Evolutionary conservation across 2,888 invertebrate genomes (phyloP).

Genomic region (Bombylius major): DNA sequence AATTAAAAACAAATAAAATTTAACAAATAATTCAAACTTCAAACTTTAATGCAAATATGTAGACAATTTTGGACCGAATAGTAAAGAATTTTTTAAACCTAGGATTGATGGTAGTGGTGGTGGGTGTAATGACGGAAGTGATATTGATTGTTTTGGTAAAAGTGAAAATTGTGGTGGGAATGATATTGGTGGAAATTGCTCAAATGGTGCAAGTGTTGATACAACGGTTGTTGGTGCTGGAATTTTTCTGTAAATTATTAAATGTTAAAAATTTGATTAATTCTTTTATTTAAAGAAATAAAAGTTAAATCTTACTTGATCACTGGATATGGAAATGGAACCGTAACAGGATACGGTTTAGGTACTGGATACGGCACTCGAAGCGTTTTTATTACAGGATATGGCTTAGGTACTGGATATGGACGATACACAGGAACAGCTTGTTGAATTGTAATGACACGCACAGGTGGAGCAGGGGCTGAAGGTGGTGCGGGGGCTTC

Average conservation of each 20-base stretch:
- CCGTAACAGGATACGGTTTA: constrained; percentile 10
- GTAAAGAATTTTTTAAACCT: too few species aligned
- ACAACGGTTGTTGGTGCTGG: not conserved
- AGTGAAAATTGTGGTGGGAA: too few species aligned
- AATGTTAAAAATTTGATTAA: not conserved
- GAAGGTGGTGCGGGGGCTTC: not conserved
- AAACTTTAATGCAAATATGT: not conserved
- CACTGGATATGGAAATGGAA: constrained; percentile 6
- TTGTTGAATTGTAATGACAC: constrained; percentile 1
- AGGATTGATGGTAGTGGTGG: too few species aligned
- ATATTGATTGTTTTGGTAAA: too few species aligned
- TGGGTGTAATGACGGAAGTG: too few species aligned
- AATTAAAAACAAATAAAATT: too few species aligned
- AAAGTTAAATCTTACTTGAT: not conserved
- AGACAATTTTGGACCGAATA: not conserved
- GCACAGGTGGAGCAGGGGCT: not conserved
- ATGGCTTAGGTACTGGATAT: constrained; percentile 2
- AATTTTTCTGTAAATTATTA: not conserved
- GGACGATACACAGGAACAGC: constrained; percentile 7
- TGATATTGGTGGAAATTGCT: too few species aligned
- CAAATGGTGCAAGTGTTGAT: not conserved
- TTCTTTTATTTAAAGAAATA: too few species aligned
- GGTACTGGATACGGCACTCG: constrained; percentile 2
- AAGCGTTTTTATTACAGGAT: not conserved
- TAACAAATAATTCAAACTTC: too few species aligned